phyloP scores from a whole-genome alignment of 2,888 invertebrate species.

The Caenorhabditis doughertyi region DNA sequence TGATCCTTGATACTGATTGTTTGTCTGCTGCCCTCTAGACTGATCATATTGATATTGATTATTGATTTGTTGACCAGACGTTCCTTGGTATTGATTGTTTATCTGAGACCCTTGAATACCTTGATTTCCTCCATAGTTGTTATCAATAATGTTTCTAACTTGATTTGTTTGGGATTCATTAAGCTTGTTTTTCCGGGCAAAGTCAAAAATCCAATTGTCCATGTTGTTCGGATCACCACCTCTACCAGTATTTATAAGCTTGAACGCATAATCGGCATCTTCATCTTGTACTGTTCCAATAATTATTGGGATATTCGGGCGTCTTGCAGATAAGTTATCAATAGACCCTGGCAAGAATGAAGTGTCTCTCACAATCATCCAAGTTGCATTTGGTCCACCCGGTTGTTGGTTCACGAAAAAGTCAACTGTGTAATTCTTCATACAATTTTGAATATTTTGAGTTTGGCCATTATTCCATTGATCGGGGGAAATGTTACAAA shows the following conservation, averaged over 20 bases:
- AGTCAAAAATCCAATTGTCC: constrained; percentile 74
- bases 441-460: constrained; percentile 67
- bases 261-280: constrained; percentile 75
- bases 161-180: constrained; percentile 58
- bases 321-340: constrained; percentile 54
- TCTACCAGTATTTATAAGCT: constrained; percentile 68
- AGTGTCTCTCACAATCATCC: constrained; percentile 77
- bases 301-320: constrained; percentile 75
- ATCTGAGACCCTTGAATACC: background rate
- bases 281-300: constrained; percentile 78
- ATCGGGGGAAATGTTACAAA: constrained; percentile 71
- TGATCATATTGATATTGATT: constrained; percentile 29
- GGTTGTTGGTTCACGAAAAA: constrained; percentile 71
- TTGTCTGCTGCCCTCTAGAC: background rate
- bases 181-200: constrained; percentile 73
- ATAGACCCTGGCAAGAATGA: constrained; percentile 72
- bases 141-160: constrained; percentile 52
- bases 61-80: background rate
- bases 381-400: constrained; percentile 66
- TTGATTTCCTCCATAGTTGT: constrained; percentile 63
- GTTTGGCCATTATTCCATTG: constrained; percentile 70
- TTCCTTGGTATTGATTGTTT: constrained; percentile 38
- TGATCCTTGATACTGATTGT: constrained; percentile 40
- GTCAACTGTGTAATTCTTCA: constrained; percentile 74
- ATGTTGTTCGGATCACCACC: constrained; percentile 63